phyloP scores from a whole-genome alignment of 2,113 vertebrate species.

The Cottus gobio region DNA sequence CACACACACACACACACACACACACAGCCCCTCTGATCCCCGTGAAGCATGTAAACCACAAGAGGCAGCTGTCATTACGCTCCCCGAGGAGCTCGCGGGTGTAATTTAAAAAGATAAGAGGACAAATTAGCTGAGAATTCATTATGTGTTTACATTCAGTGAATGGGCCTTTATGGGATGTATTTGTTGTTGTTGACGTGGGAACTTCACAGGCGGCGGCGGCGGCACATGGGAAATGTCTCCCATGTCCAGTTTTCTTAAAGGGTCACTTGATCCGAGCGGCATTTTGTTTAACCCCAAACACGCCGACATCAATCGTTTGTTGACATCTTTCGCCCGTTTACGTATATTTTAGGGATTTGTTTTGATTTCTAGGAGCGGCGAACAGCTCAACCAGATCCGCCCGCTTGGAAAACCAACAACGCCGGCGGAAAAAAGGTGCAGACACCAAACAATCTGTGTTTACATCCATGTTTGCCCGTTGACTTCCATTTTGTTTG shows the following conservation, averaged over 20 bases:
- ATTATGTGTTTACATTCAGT: constrained; percentile 56
- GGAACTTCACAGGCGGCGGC: constrained; percentile 34
- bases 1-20: constrained; percentile 33
- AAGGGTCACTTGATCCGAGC: constrained; percentile 48
- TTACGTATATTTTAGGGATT: constrained; percentile 41
- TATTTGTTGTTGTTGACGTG: constrained; percentile 12
- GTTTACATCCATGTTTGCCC: constrained; percentile 58
- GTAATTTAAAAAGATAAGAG: constrained; percentile 71
- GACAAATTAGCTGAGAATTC: constrained; percentile 62
- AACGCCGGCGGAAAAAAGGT: constrained; percentile 38
- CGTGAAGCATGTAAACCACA: constrained; percentile 45
- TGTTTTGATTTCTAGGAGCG: constrained; percentile 52
- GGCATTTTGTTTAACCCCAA: constrained; percentile 35
- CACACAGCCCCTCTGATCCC: constrained; percentile 42
- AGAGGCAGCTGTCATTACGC: constrained; percentile 56
- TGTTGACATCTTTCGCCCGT: constrained; percentile 39
- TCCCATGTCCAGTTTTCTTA: constrained; percentile 21
- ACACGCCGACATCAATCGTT: constrained; percentile 21
- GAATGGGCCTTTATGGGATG: constrained; percentile 41
- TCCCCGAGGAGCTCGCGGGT: constrained; percentile 50
- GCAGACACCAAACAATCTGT: constrained; percentile 63
- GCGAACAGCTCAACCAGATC: constrained; percentile 58
- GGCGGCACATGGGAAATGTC: constrained; percentile 10
- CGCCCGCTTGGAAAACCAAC: constrained; percentile 52
- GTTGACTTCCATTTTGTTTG: constrained; percentile 50